Percentiles rank a stretch among this genome's conserved stretches.
These are phyloP conservation scores for Rutilus rutilus DNA, from an alignment of 2,113 vertebrate genomes.

Conservation along the genomic window DNA sequence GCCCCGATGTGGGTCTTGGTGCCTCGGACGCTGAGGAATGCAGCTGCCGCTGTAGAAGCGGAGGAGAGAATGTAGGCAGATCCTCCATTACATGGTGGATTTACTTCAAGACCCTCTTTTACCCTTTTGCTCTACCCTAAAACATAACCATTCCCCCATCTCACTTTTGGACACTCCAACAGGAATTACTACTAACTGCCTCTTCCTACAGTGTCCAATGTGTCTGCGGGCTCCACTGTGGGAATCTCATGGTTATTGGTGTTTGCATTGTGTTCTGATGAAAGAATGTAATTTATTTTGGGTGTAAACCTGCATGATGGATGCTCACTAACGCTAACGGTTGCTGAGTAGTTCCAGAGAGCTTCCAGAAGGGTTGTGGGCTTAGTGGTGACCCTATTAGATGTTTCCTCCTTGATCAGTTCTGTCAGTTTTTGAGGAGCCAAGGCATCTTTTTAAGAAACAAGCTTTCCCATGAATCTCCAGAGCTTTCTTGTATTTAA, in stretches of 20 bases:
- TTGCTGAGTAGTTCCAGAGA: slow-evolving; percentile 49
- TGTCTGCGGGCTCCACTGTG: slow-evolving; percentile 26
- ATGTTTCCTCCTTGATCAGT: slow-evolving; percentile 17
- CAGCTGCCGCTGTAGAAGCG: slow-evolving; percentile 64
- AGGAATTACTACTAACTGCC: slow-evolving; percentile 48
- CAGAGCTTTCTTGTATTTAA: slow-evolving; percentile 56
- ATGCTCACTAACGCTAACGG: slow-evolving; percentile 51
- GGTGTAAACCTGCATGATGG: slow-evolving; percentile 50
- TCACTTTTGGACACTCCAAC: background rate
- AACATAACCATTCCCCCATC: slow-evolving; percentile 35
- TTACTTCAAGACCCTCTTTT: slow-evolving; percentile 54
- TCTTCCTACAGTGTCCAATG: slow-evolving; percentile 42
- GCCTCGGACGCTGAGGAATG: slow-evolving; percentile 70
- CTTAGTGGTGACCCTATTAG: slow-evolving; percentile 33
- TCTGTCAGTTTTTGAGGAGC: slow-evolving; percentile 28
- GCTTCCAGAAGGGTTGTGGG: slow-evolving; percentile 21
- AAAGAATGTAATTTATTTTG: slow-evolving; percentile 20
- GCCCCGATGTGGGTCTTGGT: slow-evolving; percentile 57
- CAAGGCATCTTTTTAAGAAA: slow-evolving; percentile 19
- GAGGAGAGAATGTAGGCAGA: slow-evolving; percentile 86
- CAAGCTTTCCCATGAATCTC: background rate
- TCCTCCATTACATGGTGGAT: slow-evolving; percentile 72
- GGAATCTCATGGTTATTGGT: slow-evolving; percentile 32
- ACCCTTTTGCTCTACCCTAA: background rate
- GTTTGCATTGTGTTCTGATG: slow-evolving; percentile 42